Evolutionary conservation across 2,888 invertebrate genomes (phyloP), one percentile per base, ranked within the genome.

Genomic region (Cheiracanthium punctorium): DNA sequence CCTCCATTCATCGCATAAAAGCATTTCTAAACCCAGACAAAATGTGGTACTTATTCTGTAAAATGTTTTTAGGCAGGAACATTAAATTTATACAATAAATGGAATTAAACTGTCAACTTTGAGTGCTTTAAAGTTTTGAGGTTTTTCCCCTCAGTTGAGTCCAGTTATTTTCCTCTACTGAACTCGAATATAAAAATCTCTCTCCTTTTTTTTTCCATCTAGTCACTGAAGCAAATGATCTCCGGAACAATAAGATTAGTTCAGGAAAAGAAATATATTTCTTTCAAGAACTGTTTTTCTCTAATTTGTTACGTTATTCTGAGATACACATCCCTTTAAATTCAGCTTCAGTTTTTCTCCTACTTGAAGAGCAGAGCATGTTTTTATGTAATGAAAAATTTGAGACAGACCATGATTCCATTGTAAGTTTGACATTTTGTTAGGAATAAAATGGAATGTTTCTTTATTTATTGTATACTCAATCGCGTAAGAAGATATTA

Each of bases 31-130:
- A n/a, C n/a, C n/a, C n/a, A n/a, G n/a, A n/a, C n/a, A n/a, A 37
- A 37, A 37, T 37, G 10, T 4, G 37, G 17, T n/a, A 7, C 10
- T 48, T 17, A 17, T n/a, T 10, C 17, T 17, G 14, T 10, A 48
- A 48, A 48, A 48, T 7, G 17, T 12, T 7, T 17, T n/a, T 17
- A 17, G 48, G 17, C 48, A 48, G n/a, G 10, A 48, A 2, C 17
- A 48, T 48, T 17, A 48, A 17, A 48, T 48, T 10, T 48, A 17
- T n/a, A 48, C 48, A 48, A 48, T 48, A n/a, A n/a, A 48, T 2
- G n/a, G 48, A 48, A 48, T 48, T 48, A 48, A 48, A 48, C 48
- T 48, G 48, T 48, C 48, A 48, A 48, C 48, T 48, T 48, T 17
- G 17, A 48, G 17, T 48, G 17, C 48, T 48, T 48, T n/a, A 48